Evolutionary conservation across 2,797 vertebrate species (phyloP).

Genomic region (Orestias chungarensis): DNA sequence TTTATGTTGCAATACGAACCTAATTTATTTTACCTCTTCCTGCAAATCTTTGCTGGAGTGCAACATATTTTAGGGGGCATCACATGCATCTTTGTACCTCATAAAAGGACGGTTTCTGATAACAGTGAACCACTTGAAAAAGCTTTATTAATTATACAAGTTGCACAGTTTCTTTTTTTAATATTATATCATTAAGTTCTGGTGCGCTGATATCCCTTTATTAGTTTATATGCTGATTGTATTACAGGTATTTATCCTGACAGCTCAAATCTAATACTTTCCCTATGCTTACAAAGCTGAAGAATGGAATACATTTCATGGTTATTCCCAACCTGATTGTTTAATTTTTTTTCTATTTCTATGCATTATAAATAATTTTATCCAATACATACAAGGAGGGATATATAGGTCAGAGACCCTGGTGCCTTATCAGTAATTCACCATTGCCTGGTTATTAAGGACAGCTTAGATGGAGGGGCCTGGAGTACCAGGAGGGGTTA

Average conservation of each 20-base stretch:
- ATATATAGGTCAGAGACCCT: constrained; percentile 86
- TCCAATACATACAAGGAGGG: constrained; percentile 78
- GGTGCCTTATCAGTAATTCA: constrained; percentile 86
- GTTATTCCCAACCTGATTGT: constrained; percentile 65
- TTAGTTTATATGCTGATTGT: constrained; percentile 9
- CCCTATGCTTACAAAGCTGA: constrained; percentile 28
- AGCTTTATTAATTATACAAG: not conserved
- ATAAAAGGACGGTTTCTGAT: not conserved
- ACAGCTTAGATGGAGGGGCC: constrained; percentile 85
- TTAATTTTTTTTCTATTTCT: constrained; percentile 77
- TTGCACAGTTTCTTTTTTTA: not conserved
- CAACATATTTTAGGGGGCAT: not conserved
- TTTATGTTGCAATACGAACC: not conserved
- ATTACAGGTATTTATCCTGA: constrained; percentile 25
- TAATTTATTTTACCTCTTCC: not conserved
- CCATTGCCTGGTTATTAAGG: constrained; percentile 88
- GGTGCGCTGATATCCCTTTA: not conserved
- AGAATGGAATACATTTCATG: constrained; percentile 64
- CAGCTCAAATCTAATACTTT: constrained; percentile 37
- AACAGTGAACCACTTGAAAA: not conserved
- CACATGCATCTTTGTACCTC: not conserved
- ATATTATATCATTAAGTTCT: constrained; percentile 17
- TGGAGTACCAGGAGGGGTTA: constrained; percentile 84
- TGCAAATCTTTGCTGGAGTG: not conserved
- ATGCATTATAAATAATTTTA: constrained; percentile 81